phyloP scores from a whole-genome alignment of 64 coral and sea anemone species.

The Dendrophyllia cribrosa region DNA sequence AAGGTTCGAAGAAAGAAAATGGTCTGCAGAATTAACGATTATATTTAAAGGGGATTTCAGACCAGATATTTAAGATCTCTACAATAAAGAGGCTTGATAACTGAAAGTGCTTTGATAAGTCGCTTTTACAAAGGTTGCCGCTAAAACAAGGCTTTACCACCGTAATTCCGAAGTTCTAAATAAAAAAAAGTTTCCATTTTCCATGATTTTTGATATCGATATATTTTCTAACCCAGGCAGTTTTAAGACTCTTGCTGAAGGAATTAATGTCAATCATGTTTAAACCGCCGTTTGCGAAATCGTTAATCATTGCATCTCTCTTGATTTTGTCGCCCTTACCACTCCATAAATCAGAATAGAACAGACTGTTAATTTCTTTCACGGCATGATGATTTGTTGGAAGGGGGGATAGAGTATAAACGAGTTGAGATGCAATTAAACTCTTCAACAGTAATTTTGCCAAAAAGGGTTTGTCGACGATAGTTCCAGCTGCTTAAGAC shows the following conservation, averaged over 20 bases:
- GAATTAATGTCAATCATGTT: slow-evolving; percentile 41
- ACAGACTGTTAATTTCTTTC: no score
- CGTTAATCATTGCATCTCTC: slow-evolving; percentile 18
- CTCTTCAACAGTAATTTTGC: no score
- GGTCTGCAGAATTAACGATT: not conserved
- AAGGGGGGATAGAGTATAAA: no score
- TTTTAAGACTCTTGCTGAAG: slow-evolving; percentile 39
- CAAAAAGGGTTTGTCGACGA: no score
- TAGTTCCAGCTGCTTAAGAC: no score
- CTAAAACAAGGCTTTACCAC: slow-evolving; percentile 23
- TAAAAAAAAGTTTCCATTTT: slow-evolving; percentile 51
- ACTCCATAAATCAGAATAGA: slow-evolving; percentile 27
- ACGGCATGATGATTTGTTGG: not conserved
- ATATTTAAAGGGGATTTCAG: slow-evolving; percentile 7
- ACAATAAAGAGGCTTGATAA: slow-evolving; percentile 12
- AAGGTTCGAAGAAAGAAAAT: not conserved
- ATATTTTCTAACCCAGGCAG: slow-evolving; percentile 24
- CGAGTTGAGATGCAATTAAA: no score
- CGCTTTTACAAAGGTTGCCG: slow-evolving; percentile 33
- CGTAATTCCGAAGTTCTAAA: slow-evolving; percentile 1
- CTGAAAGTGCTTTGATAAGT: not conserved
- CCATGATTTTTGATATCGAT: slow-evolving; percentile 15
- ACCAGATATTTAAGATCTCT: slow-evolving; percentile 20
- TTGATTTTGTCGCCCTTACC: slow-evolving; percentile 41
- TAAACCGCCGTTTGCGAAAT: slow-evolving; percentile 22